phyloP scores from a whole-genome alignment of 2,888 invertebrate species.

The Quadroppia sp. region DNA sequence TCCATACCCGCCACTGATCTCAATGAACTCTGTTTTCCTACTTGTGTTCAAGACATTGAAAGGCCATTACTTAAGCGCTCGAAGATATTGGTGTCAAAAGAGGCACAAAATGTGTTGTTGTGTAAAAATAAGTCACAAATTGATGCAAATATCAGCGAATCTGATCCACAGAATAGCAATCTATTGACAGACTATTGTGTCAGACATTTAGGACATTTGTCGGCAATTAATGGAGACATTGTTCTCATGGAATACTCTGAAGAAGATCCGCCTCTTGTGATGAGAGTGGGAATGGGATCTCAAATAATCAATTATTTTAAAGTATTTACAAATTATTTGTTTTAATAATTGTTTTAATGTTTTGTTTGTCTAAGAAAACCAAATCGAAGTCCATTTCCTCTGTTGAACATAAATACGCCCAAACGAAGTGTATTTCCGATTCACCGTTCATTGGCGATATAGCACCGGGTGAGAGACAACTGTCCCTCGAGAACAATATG shows the following conservation, averaged over 20 bases:
- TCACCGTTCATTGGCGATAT: slow-evolving; percentile 15
- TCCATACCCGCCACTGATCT: slow-evolving; percentile 2
- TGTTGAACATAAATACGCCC: neutral
- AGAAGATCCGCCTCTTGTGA: slow-evolving; percentile 6
- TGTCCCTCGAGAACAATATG: slow-evolving; percentile 20
- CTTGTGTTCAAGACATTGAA: neutral
- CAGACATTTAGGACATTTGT: neutral
- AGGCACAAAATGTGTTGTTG: neutral
- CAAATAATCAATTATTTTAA: slow-evolving; percentile 11
- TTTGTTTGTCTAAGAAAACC: neutral
- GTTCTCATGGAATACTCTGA: slow-evolving; percentile 21
- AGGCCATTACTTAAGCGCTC: slow-evolving; percentile 3
- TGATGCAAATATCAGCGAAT: neutral
- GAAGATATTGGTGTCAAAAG: neutral
- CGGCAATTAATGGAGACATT: neutral
- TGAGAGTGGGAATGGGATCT: slow-evolving; percentile 32
- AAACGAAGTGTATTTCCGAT: neutral
- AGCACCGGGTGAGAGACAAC: neutral
- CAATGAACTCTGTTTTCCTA: neutral
- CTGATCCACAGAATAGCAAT: neutral
- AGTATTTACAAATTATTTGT: neutral
- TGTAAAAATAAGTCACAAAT: neutral
- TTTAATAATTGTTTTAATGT: neutral
- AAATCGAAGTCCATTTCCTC: neutral
- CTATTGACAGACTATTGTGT: neutral